Base-by-base conservation (phyloP, 2,888 invertebrate genomes). In the Drosophila mettleri region DNA sequence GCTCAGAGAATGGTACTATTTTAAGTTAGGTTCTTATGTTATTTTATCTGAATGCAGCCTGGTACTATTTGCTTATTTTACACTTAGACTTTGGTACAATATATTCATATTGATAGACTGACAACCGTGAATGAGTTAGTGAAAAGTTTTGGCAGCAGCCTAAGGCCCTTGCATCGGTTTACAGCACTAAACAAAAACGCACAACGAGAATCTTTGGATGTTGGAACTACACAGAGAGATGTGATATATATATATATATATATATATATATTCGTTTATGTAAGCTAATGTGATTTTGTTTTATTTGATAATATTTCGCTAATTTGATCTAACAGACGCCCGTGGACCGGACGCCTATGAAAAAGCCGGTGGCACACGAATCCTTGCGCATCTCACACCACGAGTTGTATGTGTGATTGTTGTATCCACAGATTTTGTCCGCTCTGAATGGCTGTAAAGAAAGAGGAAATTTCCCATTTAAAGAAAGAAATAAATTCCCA, bases 381-480 rank as follows among this genome's bases (percentile, higher is more conserved):
- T 95, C 95, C 90, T 94, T 94, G 89, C 95, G 94, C 94, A 96
- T 95, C 91, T 96, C 95, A 91, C 96, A 96, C 95, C 96, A 96
- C 63, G 95, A 95, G 73, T 93, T 93, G 90, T 96, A 96, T 24
- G 96, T 96, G 81, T 93, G 93, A 91, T 95, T 95, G 92, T 96
- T 96, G 78, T 94, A 93, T 66, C 95, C 96, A 90, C 96, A 96
- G 62, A 96, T 93, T 76, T 93, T 93, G 10, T 90, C 91, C 59
- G 89, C 88, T 60, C 90, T 86, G 80, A 90, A 86, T 72, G 91
- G 86, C 39, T 83, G 62, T 5, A 8, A 8, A 27, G 0, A 43
- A 87, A 78, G 58, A n/a, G 16, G 18, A 33, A 54, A 31, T 43
- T 33, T 39, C 43, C 43, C 34, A 34, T 33, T 43, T 18, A 10